A percentile compares a stretch with the other conserved stretches of the same genome.
Conservation (phyloP, 2,888 invertebrate genomes). For the Buathra laborator region DNA sequence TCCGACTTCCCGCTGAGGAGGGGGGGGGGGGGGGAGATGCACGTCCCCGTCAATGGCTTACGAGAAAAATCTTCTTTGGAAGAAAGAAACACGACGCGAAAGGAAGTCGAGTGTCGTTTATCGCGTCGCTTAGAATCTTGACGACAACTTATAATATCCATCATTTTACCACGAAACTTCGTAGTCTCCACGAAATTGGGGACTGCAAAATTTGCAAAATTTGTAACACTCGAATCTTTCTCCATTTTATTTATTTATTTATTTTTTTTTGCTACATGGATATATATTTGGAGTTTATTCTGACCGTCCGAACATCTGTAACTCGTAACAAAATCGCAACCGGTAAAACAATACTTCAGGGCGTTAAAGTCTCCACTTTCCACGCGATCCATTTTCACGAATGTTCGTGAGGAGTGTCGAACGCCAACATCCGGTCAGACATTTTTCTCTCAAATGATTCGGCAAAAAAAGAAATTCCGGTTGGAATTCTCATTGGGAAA, state of each 20-base stretch:
- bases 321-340: constrained; percentile 65
- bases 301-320: constrained; percentile 70
- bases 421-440: constrained; percentile 2
- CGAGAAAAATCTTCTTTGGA: constrained; percentile 58
- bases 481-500: neutral
- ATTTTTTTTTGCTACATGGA: neutral
- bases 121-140: neutral
- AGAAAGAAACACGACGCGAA: neutral
- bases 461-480: neutral
- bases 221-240: neutral
- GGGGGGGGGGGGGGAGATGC: neutral
- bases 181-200: neutral
- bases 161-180: neutral
- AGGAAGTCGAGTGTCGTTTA: constrained; percentile 44
- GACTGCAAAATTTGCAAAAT: neutral
- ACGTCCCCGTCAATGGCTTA: constrained; percentile 55
- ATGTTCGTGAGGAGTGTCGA: constrained; percentile 1
- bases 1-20: constrained; percentile 68
- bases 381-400: neutral
- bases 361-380: constrained; percentile 54
- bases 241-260: constrained; percentile 30
- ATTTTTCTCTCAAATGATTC: neutral
- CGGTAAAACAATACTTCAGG: constrained; percentile 72
- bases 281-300: constrained; percentile 5
- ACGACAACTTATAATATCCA: neutral